Percentiles rank a stretch among this genome's conserved stretches.
These are phyloP conservation scores for Protaetia brevitarsis DNA, from an alignment of 1,140 invertebrate genomes.

Conservation along the genomic window DNA sequence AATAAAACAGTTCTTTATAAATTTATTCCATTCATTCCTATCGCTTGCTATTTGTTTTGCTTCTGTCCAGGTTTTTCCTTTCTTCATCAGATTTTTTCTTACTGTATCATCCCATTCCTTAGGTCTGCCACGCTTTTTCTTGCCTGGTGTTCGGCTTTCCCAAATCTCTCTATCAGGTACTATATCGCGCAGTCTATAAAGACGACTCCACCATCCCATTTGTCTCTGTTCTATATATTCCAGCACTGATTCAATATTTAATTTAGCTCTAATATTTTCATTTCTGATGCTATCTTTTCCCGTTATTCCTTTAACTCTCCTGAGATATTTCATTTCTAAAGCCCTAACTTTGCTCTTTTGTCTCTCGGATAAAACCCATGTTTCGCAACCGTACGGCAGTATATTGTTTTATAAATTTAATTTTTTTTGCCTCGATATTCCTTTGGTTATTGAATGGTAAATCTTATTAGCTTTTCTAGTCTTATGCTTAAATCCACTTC, in stretches of 20 bases:
- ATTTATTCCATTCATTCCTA: background rate
- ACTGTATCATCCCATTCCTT: background rate
- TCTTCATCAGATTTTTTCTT: background rate
- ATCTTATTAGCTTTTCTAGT: background rate
- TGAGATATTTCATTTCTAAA: constrained; percentile 24
- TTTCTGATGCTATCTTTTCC: background rate
- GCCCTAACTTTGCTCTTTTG: constrained; percentile 13
- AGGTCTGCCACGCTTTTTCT: background rate
- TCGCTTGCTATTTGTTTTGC: no score
- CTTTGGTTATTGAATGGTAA: constrained; percentile 2
- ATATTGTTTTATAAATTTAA: background rate
- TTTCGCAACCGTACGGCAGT: constrained; percentile 15
- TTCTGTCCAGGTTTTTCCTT: background rate
- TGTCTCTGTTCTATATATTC: background rate
- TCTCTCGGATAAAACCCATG: constrained; percentile 12
- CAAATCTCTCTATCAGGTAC: background rate
- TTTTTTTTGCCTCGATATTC: background rate
- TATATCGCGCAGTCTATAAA: background rate
- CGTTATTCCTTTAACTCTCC: background rate
- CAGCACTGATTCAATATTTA: background rate
- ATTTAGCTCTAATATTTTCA: background rate
- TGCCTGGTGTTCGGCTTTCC: background rate
- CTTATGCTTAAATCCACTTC: background rate
- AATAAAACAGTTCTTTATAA: background rate
- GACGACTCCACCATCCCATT: constrained; percentile 8